Base-by-base conservation (phyloP, 2,888 invertebrate species). In the Troides aeacus region DNA sequence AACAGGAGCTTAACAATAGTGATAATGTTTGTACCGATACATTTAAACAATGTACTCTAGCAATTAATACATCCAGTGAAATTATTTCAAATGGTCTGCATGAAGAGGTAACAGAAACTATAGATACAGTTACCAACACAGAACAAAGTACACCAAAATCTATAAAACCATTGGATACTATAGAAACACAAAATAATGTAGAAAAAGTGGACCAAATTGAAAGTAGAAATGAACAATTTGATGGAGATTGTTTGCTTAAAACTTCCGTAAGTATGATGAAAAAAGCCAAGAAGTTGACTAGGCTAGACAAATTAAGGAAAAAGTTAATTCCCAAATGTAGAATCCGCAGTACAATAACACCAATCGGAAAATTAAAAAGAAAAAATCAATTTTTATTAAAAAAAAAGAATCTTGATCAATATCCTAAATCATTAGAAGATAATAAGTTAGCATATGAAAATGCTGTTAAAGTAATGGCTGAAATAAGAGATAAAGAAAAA, bases 401-500 rank as follows among this genome's bases (percentile, higher is more conserved):
- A 57, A 73, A 72, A 71, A 72, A 73, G 65, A 73, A 73, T 18
- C 69, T 68, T 42, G 73, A 72, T 42, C 68, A 64, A n/a, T 71
- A 73, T 70, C 74, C 76, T 63, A 76, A 79, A 24, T 74, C 76
- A 36, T 73, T 81, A 57, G 71, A 84, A 18, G 84, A 87, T 73
- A 78, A 82, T 66, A 86, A 85, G 76, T 73, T 74, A 56, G 83
- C 82, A 53, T 89, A 87, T 77, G 86, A 87, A 73, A 90, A 87
- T 69, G 87, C 90, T 59, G 78, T 84, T 2, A 84, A 81, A 78
- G 76, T 89, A 56, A 84, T 89, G 80, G 77, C 84, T 24, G 84
- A 87, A 76, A 66, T 84, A 24, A 89, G 84, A 64, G 73, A 74
- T 5, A 79, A 81, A 70, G 76, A 81, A 73, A 75, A 74, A 59